Evolutionary conservation across 2,113 vertebrate species (phyloP).

Genomic region (chimpanzee (Pan troglodytes)): DNA sequence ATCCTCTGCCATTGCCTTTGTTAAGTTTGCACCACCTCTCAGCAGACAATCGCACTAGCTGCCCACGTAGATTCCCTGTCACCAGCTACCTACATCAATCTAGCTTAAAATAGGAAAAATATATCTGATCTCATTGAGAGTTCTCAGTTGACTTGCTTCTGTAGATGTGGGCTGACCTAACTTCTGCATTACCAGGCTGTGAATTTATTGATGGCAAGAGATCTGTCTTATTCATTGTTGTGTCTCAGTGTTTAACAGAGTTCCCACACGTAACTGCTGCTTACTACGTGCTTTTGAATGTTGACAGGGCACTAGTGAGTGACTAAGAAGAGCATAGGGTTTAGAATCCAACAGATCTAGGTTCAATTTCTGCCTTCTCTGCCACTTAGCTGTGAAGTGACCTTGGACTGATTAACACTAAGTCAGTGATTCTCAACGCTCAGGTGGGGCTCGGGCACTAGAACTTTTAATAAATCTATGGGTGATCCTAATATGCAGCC

Average conservation of each 20-base stretch:
- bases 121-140: background rate
- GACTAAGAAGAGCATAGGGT: background rate
- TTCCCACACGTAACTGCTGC: background rate
- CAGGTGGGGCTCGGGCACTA: background rate
- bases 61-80: background rate
- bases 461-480: background rate
- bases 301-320: background rate
- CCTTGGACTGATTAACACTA: slow-evolving; percentile 6
- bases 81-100: background rate
- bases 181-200: background rate
- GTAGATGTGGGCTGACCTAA: background rate
- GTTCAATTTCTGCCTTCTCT: background rate
- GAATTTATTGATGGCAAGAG: background rate
- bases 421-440: background rate
- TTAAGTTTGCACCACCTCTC: background rate
- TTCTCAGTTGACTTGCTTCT: background rate
- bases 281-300: background rate
- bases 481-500: background rate
- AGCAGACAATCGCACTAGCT: background rate
- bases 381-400: background rate
- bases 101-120: background rate
- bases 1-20: background rate
- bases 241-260: background rate
- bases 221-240: background rate
- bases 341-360: background rate